phyloP scores from a whole-genome alignment of 2,113 vertebrate genomes.

The Eulemur macaco region DNA sequence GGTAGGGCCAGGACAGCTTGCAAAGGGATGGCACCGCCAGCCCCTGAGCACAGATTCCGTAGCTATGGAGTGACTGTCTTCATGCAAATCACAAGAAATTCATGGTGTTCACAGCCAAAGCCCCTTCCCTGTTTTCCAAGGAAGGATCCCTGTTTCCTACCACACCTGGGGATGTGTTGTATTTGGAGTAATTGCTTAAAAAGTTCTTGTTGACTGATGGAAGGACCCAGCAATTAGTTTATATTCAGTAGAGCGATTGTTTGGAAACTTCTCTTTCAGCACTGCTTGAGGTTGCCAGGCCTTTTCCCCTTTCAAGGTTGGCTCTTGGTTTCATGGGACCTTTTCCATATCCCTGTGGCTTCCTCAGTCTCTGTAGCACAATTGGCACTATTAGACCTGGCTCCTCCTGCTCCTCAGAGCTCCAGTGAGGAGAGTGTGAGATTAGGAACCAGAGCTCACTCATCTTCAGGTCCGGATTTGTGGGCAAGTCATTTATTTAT shows the following conservation, averaged over 20 bases:
- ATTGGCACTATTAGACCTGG: not conserved
- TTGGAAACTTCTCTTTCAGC: conserved; percentile 2
- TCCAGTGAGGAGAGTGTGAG: not conserved
- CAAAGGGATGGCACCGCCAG: not conserved
- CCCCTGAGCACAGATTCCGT: not conserved
- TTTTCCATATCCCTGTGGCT: not conserved
- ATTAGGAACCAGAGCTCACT: not conserved
- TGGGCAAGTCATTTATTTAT: not conserved
- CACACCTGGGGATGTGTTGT: not conserved
- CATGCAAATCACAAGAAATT: not conserved
- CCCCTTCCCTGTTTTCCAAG: not conserved
- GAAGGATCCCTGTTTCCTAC: not conserved
- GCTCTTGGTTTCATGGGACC: not conserved
- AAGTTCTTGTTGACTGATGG: not conserved
- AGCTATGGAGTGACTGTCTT: not conserved
- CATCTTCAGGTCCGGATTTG: not conserved
- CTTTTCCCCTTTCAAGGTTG: not conserved
- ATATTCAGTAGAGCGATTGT: not conserved
- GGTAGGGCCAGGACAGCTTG: not conserved
- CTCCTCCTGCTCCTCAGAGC: not conserved
- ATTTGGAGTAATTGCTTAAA: not conserved
- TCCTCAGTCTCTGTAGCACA: not conserved
- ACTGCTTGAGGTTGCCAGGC: not conserved
- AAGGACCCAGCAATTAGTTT: not conserved
- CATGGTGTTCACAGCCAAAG: not conserved